Base-by-base conservation (phyloP, 2,888 invertebrate genomes). In the Meiosimyza decipiens region DNA sequence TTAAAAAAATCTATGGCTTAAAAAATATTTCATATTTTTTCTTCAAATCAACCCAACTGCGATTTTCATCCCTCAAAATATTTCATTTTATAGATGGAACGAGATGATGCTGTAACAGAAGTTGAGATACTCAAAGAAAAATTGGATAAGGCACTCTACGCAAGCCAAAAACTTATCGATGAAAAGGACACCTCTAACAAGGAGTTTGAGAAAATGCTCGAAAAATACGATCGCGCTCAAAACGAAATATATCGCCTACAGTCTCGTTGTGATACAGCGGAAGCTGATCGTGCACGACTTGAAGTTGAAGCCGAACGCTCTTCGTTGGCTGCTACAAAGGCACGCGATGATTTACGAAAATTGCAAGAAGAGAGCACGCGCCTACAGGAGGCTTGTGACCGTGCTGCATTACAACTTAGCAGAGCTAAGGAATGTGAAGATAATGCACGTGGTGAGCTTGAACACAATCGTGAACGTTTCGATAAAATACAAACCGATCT, bases 221-320 rank as follows among this genome's bases (percentile, higher is more conserved):
- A 96, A 88, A 96, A 96, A 89, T 95, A 95, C 87, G 95, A 95
- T 88, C 95, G 96, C 83, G 92, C 94, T 22, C 96, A 97, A 86
- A 95, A 94, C 80, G 97, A 97, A 87, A 91, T 95, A 73, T 96
- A 95, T 86, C 91, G 96, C 76, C 88, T 96, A 75, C 96, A 96
- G 86, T 95, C 94, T 79, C 94, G 95, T 85, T 91, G 96, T 86
- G 96, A 97, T 77, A 92, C 94, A 22, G 90, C 94, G 68, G 95
- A 96, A 87, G 94, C 94, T 1, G 97, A 97, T 83, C 93, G 95
- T 83, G 95, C 96, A 78, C 90, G 96, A 18, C 87, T 95, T 33
- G 94, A 95, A 82, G 89, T 95, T 75, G 96, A 96, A 87, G 90
- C 94, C 15, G 96, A 96, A 82, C 95, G 96, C 83, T 93, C 94